These are phyloP conservation scores for Dermatemys mawii DNA, from an alignment of 2,113 vertebrate genomes.

Conservation along the genomic window DNA sequence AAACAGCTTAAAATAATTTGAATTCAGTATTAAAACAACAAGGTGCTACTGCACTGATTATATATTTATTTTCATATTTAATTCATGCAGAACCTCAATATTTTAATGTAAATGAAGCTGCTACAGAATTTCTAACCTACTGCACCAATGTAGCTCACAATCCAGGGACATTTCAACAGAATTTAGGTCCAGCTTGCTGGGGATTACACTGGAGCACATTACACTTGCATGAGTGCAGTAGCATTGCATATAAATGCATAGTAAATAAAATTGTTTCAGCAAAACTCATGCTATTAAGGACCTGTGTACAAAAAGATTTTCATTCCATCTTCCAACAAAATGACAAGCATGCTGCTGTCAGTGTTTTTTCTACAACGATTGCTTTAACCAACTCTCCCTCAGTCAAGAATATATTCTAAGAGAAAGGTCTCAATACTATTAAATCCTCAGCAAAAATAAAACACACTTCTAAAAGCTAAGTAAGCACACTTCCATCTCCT, in stretches of 20 bases:
- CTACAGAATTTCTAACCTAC: neutral
- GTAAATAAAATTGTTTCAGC: neutral
- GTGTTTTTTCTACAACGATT: neutral
- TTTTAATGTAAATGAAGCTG: constrained; percentile 17
- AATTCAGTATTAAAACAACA: constrained; percentile 9
- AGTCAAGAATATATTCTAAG: constrained; percentile 9
- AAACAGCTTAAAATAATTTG: neutral
- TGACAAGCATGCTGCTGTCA: constrained; percentile 13
- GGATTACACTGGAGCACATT: neutral
- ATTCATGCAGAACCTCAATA: neutral
- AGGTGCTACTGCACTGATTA: neutral
- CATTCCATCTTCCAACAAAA: constrained; percentile 18
- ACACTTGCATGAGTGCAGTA: neutral
- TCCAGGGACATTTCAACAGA: neutral
- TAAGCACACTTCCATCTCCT: neutral
- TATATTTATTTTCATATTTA: neutral
- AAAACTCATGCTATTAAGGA: neutral
- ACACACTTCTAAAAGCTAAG: constrained; percentile 5
- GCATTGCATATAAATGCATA: neutral
- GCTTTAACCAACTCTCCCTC: constrained; percentile 25
- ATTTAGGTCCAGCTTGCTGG: neutral
- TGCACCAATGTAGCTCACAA: neutral
- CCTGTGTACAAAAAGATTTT: constrained; percentile 6
- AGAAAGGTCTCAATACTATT: neutral
- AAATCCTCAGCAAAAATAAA: constrained; percentile 24